Evolutionary conservation across 2,888 invertebrate species (phyloP).

Genomic region (Heteromyza rotundicornis): DNA sequence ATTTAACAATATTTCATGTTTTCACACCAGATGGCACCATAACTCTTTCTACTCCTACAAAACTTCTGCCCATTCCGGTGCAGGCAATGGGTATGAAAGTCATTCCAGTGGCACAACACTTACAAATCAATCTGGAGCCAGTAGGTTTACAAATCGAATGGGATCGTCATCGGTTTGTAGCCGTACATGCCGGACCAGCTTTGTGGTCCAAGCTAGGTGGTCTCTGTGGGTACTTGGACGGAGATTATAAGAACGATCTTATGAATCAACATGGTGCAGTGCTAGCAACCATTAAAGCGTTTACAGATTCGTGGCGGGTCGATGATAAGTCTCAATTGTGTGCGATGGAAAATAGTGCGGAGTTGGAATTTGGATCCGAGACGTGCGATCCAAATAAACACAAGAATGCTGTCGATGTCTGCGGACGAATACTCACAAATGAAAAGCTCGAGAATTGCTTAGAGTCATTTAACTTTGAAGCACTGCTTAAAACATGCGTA

Average conservation of each 20-base stretch:
- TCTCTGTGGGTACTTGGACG: conserved; percentile 81
- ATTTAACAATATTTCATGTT: too few relatives aligned
- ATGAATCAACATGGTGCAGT: conserved; percentile 67
- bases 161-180: conserved; percentile 74
- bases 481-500: conserved; percentile 75
- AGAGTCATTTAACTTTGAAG: conserved; percentile 70
- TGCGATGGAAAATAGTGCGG: conserved; percentile 51
- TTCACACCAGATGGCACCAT: conserved; percentile 70
- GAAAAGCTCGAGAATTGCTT: conserved; percentile 72
- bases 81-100: conserved; percentile 76
- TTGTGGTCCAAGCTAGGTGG: conserved; percentile 83
- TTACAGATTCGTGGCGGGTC: conserved; percentile 60
- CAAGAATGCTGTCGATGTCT: conserved; percentile 67
- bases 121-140: conserved; percentile 72
- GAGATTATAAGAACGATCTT: conserved; percentile 73
- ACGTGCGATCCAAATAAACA: conserved; percentile 48
- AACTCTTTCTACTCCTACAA: conserved; percentile 65
- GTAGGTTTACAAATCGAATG: conserved; percentile 75
- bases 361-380: conserved; percentile 49
- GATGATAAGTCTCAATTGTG: conserved; percentile 53
- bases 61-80: conserved; percentile 73
- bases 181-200: conserved; percentile 71
- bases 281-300: conserved; percentile 59
- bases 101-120: conserved; percentile 73
- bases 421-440: conserved; percentile 70